A percentile compares a stretch with the other conserved stretches of the same genome.
phyloP scores from a whole-genome alignment of 2,113 vertebrate species.

The Uropsilus gracilis region DNA sequence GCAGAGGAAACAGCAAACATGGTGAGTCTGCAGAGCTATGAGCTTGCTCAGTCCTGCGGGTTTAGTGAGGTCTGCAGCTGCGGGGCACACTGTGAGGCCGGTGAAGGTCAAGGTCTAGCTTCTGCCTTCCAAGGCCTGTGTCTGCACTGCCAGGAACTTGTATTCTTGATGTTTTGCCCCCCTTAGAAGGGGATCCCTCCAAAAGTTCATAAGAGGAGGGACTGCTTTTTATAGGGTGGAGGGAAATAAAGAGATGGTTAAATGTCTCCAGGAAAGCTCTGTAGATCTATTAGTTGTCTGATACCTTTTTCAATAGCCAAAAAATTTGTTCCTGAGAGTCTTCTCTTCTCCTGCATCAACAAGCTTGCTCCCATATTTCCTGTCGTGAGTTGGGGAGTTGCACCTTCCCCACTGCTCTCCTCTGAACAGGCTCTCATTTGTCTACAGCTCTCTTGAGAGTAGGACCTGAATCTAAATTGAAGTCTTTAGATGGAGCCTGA shows the following conservation, averaged over 20 bases:
- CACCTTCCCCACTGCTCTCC: background rate
- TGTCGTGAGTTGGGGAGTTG: background rate
- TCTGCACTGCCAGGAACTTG: background rate
- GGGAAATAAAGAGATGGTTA: background rate
- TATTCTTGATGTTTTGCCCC: background rate
- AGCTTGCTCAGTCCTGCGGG: background rate
- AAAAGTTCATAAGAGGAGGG: constrained; percentile 19
- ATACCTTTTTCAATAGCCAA: background rate
- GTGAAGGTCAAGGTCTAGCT: background rate
- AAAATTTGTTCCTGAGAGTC: background rate
- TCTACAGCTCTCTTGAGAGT: background rate
- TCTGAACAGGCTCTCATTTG: background rate
- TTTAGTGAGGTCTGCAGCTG: background rate
- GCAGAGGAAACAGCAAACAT: background rate
- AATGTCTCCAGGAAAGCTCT: background rate
- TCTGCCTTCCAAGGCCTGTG: background rate
- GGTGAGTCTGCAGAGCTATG: background rate
- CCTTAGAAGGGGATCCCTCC: background rate
- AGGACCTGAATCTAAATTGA: background rate
- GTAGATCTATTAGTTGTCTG: background rate
- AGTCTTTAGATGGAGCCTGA: background rate
- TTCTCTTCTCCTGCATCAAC: background rate
- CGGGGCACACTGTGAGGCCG: background rate
- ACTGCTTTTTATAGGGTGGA: background rate
- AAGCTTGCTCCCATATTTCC: background rate